Evolutionary conservation across 1,140 invertebrate genomes (phyloP).

Genomic region (Tenebrio molitor): DNA sequence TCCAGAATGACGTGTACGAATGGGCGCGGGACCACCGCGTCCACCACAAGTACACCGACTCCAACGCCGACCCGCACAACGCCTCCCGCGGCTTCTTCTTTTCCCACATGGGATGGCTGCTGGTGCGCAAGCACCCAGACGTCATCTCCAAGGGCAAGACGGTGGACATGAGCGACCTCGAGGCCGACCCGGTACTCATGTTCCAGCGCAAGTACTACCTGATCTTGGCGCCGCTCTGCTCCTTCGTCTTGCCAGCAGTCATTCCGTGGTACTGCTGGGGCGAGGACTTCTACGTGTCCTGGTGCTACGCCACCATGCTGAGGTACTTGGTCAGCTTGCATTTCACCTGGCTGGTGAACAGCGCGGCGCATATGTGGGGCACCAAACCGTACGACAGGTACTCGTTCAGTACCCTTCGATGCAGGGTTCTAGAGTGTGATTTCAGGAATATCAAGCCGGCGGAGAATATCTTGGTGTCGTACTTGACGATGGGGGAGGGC

Average conservation of each 20-base stretch:
- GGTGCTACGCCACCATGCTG: conserved; percentile 71
- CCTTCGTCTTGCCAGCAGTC: conserved; percentile 1
- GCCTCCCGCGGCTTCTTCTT: conserved; percentile 95
- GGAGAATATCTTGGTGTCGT: not conserved
- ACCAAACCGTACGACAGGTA: conserved; percentile 81
- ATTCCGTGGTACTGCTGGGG: conserved; percentile 52
- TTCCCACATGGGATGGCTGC: conserved; percentile 93
- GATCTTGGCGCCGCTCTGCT: not conserved
- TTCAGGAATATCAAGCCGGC: not conserved
- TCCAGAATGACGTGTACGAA: conserved; percentile 78
- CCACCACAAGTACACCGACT: conserved; percentile 96
- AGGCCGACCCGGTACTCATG: conserved; percentile 79
- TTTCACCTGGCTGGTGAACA: conserved; percentile 85
- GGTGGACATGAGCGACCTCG: conserved; percentile 87
- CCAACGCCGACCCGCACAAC: conserved; percentile 95
- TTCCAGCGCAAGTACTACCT: conserved; percentile 6
- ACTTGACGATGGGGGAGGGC: not conserved
- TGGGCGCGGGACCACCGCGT: conserved; percentile 86
- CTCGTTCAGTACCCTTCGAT: no score
- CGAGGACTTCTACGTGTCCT: conserved; percentile 71
- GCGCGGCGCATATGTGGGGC: conserved; percentile 83
- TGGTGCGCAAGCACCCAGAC: conserved; percentile 90
- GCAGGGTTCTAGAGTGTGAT: no score
- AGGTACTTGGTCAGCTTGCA: conserved; percentile 78
- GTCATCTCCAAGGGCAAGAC: conserved; percentile 88